Conservation (phyloP, 2,113 vertebrate genomes). For the Rutilus rutilus region DNA sequence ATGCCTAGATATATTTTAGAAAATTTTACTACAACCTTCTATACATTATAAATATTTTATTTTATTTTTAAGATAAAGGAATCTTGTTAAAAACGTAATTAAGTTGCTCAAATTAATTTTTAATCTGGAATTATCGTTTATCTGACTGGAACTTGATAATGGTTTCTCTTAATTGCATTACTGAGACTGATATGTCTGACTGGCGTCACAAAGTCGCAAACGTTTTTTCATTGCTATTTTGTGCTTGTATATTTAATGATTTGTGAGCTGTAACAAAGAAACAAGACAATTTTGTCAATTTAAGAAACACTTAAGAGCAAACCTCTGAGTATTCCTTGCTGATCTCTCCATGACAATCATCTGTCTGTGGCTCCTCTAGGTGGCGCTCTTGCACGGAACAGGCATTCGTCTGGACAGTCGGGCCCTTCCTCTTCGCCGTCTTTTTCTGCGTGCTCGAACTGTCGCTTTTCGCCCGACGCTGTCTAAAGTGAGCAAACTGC, state of each 20-base stretch:
- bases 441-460: conserved; percentile 74
- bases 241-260: neutral
- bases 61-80: neutral
- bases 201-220: neutral
- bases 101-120: too few relatives aligned
- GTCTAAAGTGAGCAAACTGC: conserved; percentile 79
- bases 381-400: conserved; percentile 61
- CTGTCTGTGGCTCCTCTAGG: conserved; percentile 60
- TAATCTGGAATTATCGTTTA: neutral
- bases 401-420: conserved; percentile 70
- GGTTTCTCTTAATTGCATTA: neutral
- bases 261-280: neutral
- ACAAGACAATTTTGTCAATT: neutral
- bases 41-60: too few relatives aligned
- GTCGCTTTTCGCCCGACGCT: conserved; percentile 75
- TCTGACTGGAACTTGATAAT: neutral
- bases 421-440: conserved; percentile 79
- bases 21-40: neutral
- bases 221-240: neutral
- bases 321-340: conserved; percentile 64
- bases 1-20: neutral
- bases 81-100: neutral
- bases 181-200: neutral
- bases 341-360: conserved; percentile 35
- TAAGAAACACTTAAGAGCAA: neutral